A percentile compares a stretch with the other conserved stretches of the same genome.
These are phyloP conservation scores for Oscheius onirici DNA, from an alignment of 2,888 invertebrate genomes.

Conservation along the genomic window DNA sequence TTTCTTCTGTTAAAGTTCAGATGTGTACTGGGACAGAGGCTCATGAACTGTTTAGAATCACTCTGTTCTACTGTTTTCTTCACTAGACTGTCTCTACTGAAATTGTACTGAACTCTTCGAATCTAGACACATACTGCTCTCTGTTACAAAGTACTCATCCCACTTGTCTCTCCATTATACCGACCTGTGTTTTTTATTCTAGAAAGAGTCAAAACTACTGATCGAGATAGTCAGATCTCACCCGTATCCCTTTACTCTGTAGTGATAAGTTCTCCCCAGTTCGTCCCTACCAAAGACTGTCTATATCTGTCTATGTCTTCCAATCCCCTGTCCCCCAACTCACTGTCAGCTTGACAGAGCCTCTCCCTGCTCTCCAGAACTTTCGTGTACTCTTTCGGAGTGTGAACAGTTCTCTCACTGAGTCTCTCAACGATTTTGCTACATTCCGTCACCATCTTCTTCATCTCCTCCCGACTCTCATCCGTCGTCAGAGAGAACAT, in stretches of 20 bases:
- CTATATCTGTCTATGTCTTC: no score
- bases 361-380: constrained; percentile 50
- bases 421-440: constrained; percentile 43
- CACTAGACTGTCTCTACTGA: no score
- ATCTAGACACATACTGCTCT: no score
- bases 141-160: no score
- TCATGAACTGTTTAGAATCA: no score
- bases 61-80: no score
- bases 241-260: no score
- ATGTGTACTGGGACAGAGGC: no score
- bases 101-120: no score
- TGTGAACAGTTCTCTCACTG: constrained; percentile 43
- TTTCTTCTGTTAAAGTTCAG: no score
- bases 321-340: background rate
- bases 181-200: background rate
- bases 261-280: no score
- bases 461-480: constrained; percentile 17
- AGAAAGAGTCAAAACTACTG: background rate
- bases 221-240: background rate
- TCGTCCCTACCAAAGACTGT: no score
- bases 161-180: background rate
- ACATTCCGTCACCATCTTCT: constrained; percentile 38
- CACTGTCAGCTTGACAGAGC: constrained; percentile 46
- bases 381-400: constrained; percentile 58
- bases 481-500: constrained; percentile 52